Conservation (phyloP, 1,140 invertebrate genomes). For the Philotrypesis tridentata region DNA sequence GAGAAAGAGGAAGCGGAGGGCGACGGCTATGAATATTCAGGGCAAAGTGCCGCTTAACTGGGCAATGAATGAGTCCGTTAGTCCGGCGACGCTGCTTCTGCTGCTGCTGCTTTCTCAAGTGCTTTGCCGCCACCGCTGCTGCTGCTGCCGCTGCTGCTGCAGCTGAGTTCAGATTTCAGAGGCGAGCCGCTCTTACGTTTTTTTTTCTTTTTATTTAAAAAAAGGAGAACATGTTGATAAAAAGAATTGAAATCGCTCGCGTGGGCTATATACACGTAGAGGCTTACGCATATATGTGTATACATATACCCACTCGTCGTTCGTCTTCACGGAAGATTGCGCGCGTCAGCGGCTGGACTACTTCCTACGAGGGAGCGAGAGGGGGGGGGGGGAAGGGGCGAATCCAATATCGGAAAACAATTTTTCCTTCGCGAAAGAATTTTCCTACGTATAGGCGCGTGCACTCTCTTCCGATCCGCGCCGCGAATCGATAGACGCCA, state of each 20-base stretch:
- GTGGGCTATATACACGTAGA: too few relatives aligned
- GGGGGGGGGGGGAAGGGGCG: too few relatives aligned
- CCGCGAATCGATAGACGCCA: background rate
- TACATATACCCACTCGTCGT: background rate
- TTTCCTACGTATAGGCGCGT: constrained; percentile 41
- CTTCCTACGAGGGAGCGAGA: too few relatives aligned
- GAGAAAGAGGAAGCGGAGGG: constrained; percentile 53
- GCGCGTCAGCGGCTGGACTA: constrained; percentile 63
- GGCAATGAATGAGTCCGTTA: constrained; percentile 71
- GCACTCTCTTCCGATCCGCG: background rate
- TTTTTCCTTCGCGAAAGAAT: constrained; percentile 66
- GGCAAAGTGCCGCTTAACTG: constrained; percentile 70
- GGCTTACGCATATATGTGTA: too few relatives aligned
- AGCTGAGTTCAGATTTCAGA: background rate
- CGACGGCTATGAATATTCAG: constrained; percentile 71
- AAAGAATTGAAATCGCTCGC: too few relatives aligned
- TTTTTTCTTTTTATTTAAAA: too few relatives aligned
- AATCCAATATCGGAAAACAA: constrained; percentile 72
- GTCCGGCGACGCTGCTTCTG: constrained; percentile 56
- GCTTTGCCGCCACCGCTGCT: constrained; percentile 56
- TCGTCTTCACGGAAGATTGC: background rate
- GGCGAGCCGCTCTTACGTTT: background rate
- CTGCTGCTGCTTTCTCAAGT: constrained; percentile 50
- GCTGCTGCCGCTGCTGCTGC: constrained; percentile 15
- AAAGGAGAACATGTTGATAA: too few relatives aligned